Evolutionary conservation across 1,140 invertebrate genomes (phyloP).

Genomic region (Danaus plexippus): DNA sequence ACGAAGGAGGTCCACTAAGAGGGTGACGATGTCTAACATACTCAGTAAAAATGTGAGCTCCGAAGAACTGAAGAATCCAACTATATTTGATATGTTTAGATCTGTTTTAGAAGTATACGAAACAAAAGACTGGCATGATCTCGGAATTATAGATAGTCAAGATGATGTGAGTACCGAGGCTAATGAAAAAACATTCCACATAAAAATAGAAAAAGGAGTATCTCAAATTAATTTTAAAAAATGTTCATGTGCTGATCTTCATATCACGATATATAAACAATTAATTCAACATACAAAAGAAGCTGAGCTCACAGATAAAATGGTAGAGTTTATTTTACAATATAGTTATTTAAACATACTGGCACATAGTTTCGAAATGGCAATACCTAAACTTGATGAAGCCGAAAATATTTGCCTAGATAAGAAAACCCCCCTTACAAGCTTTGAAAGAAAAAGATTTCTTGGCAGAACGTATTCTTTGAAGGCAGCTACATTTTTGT

Average conservation of each 20-base stretch:
- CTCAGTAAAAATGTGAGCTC: conserved; percentile 30
- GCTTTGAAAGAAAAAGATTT: conserved; percentile 44
- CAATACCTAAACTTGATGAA: conserved; percentile 49
- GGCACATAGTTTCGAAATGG: conserved; percentile 41
- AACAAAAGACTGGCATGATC: conserved; percentile 41
- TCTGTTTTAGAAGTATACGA: conserved; percentile 35
- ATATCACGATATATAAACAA: conserved; percentile 51
- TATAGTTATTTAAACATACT: conserved; percentile 49
- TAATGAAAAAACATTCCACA: conserved; percentile 28
- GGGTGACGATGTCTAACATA: conserved; percentile 44
- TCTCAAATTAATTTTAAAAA: conserved; percentile 46
- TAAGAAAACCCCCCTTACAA: conserved; percentile 25
- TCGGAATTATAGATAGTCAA: conserved; percentile 46
- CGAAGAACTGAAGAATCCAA: conserved; percentile 19
- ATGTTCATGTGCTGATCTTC: conserved; percentile 55
- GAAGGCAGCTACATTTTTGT: conserved; percentile 44
- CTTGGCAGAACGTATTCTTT: conserved; percentile 56
- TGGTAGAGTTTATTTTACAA: conserved; percentile 55
- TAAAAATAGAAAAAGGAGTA: conserved; percentile 50
- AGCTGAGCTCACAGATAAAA: conserved; percentile 58
- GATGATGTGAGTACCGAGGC: conserved; percentile 27
- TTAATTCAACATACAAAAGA: conserved; percentile 47
- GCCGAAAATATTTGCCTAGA: conserved; percentile 44
- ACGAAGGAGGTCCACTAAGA: conserved; percentile 34
- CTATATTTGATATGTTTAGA: conserved; percentile 44